phyloP scores from a whole-genome alignment of 2,888 invertebrate genomes.

The Tachina lurida region DNA sequence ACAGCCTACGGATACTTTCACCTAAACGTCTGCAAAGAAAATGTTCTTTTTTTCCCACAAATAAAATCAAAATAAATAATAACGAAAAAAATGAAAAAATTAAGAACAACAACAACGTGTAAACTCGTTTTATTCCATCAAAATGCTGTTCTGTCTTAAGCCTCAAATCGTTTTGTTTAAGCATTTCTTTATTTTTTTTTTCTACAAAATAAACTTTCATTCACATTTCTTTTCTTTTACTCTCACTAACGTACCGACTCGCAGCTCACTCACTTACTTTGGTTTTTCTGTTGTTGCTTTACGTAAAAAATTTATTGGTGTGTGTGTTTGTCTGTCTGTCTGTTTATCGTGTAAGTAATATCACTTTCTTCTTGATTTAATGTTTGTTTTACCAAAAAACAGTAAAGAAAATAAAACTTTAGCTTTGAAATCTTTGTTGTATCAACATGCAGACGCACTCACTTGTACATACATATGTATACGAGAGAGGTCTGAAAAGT shows the following conservation, averaged over 20 bases:
- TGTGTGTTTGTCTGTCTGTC: constrained; percentile 51
- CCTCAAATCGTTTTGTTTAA: constrained; percentile 24
- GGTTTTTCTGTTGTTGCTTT: background rate
- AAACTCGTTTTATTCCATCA: constrained; percentile 43
- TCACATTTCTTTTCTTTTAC: constrained; percentile 65
- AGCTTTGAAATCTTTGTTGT: constrained; percentile 22
- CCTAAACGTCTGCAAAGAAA: constrained; percentile 46
- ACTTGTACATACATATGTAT: background rate
- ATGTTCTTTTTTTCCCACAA: constrained; percentile 47
- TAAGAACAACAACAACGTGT: background rate
- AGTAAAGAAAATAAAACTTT: constrained; percentile 40
- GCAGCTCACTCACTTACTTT: constrained; percentile 13
- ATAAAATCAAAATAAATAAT: background rate
- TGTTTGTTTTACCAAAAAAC: constrained; percentile 54
- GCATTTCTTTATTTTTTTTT: constrained; percentile 33
- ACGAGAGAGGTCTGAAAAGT: background rate
- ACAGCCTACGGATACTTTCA: constrained; percentile 53
- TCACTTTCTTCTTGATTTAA: constrained; percentile 69
- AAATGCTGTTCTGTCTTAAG: constrained; percentile 48
- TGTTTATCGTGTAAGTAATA: constrained; percentile 71
- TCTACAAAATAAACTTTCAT: constrained; percentile 66
- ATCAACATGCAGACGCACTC: background rate
- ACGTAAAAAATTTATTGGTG: background rate
- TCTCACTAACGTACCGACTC: constrained; percentile 53
- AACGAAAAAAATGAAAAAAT: background rate